Evolutionary conservation across 2,113 vertebrate species (phyloP).

Genomic region (Microcebus murinus): DNA sequence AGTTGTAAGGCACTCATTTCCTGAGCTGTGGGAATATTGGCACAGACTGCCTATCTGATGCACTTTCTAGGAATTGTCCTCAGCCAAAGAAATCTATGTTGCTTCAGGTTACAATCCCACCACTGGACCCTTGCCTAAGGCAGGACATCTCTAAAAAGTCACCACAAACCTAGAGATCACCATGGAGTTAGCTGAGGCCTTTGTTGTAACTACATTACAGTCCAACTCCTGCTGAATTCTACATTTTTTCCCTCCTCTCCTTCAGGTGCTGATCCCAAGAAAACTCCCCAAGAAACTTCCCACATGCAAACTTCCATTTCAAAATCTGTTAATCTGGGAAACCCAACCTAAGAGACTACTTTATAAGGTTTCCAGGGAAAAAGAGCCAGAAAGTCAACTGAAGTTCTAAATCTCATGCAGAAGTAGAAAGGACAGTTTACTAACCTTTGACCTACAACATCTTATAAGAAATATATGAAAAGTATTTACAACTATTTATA

Average conservation of each 20-base stretch:
- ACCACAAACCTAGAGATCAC: not conserved
- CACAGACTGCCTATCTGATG: not conserved
- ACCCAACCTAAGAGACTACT: not conserved
- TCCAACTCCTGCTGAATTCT: not conserved
- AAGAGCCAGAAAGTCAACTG: not conserved
- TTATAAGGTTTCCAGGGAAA: not conserved
- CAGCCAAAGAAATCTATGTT: not conserved
- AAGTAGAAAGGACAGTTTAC: not conserved
- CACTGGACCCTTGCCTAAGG: not conserved
- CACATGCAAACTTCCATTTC: not conserved
- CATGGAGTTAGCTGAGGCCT: not conserved
- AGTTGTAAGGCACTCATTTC: not conserved
- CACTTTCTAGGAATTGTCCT: not conserved
- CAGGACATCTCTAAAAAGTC: not conserved
- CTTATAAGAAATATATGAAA: constrained; percentile 16
- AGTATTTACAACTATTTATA: not conserved
- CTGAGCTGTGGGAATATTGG: not conserved
- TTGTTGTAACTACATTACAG: not conserved
- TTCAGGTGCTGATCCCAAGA: not conserved
- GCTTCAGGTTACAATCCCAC: not conserved
- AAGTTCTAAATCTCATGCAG: not conserved
- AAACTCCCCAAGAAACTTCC: not conserved
- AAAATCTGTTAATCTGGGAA: constrained; percentile 24
- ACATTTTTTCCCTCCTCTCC: not conserved
- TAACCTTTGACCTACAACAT: not conserved